Evolutionary conservation across 2,113 vertebrate genomes (phyloP).

Genomic region (Ophthalmolycus amberensis): DNA sequence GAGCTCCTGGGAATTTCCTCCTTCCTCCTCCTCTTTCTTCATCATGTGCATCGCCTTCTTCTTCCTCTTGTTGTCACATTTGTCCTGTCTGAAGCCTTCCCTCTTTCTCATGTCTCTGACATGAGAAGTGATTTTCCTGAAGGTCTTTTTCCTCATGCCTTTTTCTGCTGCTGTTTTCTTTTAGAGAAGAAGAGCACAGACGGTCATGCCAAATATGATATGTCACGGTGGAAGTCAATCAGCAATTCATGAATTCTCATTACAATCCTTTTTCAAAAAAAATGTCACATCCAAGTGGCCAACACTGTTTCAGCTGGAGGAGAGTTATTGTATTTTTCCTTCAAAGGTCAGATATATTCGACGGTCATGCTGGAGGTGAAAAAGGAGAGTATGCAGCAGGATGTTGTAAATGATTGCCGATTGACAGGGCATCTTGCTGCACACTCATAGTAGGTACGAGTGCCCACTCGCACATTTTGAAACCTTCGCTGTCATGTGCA

Average conservation of each 20-base stretch:
- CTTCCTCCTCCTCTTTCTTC: constrained; percentile 36
- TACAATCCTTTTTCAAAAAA: constrained; percentile 22
- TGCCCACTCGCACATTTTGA: constrained; percentile 60
- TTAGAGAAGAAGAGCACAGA: not conserved
- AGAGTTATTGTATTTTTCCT: constrained; percentile 10
- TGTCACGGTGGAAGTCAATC: constrained; percentile 24
- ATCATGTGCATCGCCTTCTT: constrained; percentile 11
- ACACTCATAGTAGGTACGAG: constrained; percentile 14
- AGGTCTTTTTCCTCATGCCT: constrained; percentile 16
- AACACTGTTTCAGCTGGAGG: not conserved
- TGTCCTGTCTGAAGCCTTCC: not conserved
- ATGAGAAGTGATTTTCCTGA: constrained; percentile 1
- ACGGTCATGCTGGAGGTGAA: not conserved
- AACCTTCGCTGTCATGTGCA: constrained; percentile 59
- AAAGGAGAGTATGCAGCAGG: not conserved
- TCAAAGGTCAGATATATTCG: constrained; percentile 25
- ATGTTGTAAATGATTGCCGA: constrained; percentile 29
- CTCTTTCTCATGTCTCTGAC: not conserved
- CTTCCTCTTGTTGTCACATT: constrained; percentile 18
- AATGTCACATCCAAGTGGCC: not conserved
- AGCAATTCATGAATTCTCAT: constrained; percentile 29
- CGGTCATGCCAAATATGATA: not conserved
- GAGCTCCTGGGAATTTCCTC: constrained; percentile 72
- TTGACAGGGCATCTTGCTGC: constrained; percentile 38
- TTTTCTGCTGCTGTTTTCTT: not conserved